Evolutionary conservation across 2,797 vertebrate species (phyloP).

Genomic region (Thalassophryne amazonica): DNA sequence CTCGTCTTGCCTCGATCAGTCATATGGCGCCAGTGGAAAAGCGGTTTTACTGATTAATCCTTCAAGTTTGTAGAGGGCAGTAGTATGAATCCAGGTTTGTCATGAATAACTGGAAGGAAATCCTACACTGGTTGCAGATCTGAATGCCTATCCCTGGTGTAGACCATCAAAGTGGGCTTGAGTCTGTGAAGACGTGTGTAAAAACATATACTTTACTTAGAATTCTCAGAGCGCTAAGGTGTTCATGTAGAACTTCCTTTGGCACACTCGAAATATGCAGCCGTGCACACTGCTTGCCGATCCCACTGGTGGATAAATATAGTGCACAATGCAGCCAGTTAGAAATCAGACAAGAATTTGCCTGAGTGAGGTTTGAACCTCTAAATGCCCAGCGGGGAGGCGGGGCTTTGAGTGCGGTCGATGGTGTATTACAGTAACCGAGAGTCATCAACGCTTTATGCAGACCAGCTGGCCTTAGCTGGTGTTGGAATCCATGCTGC

Average conservation of each 20-base stretch:
- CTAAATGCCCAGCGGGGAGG: slow-evolving; percentile 14
- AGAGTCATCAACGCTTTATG: slow-evolving; percentile 35
- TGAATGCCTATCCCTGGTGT: no score
- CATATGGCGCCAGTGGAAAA: no score
- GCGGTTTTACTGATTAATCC: no score
- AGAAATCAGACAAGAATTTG: slow-evolving; percentile 28
- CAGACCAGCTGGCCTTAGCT: slow-evolving; percentile 42
- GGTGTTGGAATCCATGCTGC: slow-evolving; percentile 1
- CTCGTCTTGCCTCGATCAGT: no score
- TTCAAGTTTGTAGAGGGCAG: no score
- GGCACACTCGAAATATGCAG: slow-evolving; percentile 58
- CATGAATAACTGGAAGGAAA: no score
- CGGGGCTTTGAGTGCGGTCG: not conserved
- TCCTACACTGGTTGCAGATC: no score
- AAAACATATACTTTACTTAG: slow-evolving; percentile 16
- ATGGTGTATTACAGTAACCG: slow-evolving; percentile 43
- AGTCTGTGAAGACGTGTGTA: slow-evolving; percentile 62
- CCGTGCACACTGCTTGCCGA: slow-evolving; percentile 13
- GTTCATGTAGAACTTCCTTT: slow-evolving; percentile 79
- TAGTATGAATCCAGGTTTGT: no score
- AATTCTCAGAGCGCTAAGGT: slow-evolving; percentile 28
- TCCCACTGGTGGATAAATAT: slow-evolving; percentile 55
- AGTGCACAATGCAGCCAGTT: slow-evolving; percentile 46
- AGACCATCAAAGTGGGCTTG: no score
- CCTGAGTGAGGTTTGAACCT: slow-evolving; percentile 20